Conservation (phyloP, 2,888 invertebrate species). For the Hermaeophaga mercurialis region DNA sequence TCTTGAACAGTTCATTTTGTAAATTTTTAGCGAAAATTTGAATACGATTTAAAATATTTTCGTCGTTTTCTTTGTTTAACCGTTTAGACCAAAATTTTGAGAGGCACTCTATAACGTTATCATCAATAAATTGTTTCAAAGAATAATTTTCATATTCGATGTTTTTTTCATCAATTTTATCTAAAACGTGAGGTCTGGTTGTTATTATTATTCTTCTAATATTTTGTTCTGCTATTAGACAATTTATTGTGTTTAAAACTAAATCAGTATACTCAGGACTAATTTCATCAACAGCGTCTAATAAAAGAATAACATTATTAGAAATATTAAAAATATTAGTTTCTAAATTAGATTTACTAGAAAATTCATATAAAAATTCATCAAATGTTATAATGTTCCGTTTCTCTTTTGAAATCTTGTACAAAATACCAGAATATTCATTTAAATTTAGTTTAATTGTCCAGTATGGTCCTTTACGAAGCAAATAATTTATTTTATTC, state of each 20-base stretch:
- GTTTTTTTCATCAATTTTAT: too few relatives aligned
- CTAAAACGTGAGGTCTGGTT: slow-evolving; percentile 17
- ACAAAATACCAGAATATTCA: not conserved
- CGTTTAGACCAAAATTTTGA: not conserved
- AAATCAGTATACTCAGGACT: slow-evolving; percentile 14
- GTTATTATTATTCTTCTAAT: slow-evolving; percentile 17
- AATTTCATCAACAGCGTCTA: slow-evolving; percentile 23
- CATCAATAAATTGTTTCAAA: slow-evolving; percentile 2
- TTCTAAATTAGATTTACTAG: not conserved
- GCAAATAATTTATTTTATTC: not conserved
- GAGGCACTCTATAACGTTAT: not conserved
- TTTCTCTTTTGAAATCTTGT: not conserved
- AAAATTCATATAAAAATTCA: slow-evolving; percentile 1
- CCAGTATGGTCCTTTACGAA: not conserved
- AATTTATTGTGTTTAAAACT: slow-evolving; percentile 5
- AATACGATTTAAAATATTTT: not conserved
- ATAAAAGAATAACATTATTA: slow-evolving; percentile 4
- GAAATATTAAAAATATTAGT: slow-evolving; percentile 9
- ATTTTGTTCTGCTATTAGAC: not conserved
- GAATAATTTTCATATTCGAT: not conserved
- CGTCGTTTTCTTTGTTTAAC: not conserved
- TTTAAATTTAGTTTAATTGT: slow-evolving; percentile 13
- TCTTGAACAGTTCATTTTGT: not conserved
- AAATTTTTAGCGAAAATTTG: not conserved
- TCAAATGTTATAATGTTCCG: not conserved